A percentile compares a stretch with the other conserved stretches of the same genome.
phyloP scores from a whole-genome alignment of 2,797 vertebrate species.

The Micromesistius poutassou region DNA sequence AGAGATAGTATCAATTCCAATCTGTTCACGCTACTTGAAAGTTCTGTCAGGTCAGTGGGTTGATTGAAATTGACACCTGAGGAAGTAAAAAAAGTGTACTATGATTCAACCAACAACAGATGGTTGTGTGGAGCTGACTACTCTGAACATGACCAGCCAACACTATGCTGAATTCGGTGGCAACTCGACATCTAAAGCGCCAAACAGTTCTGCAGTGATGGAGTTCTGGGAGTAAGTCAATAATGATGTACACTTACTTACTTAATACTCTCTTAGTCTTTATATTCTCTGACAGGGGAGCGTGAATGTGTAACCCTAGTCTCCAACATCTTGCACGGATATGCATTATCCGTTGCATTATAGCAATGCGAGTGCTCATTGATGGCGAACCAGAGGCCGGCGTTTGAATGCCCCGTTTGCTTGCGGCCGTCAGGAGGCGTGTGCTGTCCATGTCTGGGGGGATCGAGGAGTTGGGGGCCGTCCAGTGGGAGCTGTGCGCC shows the following conservation, averaged over 20 bases:
- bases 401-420: not conserved
- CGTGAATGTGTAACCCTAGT: not conserved
- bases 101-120: slow-evolving; percentile 24
- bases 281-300: not conserved
- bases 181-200: slow-evolving; percentile 28
- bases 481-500: slow-evolving; percentile 51
- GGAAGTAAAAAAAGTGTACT: not conserved
- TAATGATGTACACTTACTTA: not conserved
- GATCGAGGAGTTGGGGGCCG: slow-evolving; percentile 51
- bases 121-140: slow-evolving; percentile 35
- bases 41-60: not conserved
- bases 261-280: not conserved
- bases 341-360: too few relatives aligned
- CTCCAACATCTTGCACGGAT: too few relatives aligned
- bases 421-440: slow-evolving; percentile 26
- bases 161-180: slow-evolving; percentile 11
- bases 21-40: not conserved
- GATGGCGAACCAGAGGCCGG: not conserved
- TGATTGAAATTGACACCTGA: not conserved
- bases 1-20: not conserved
- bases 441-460: slow-evolving; percentile 51
- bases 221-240: slow-evolving; percentile 57
- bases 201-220: slow-evolving; percentile 41
- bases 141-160: slow-evolving; percentile 23
- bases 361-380: not conserved